Evolutionary conservation across 2,888 invertebrate species (phyloP), one percentile per base, ranked within the genome.

Genomic region (Cyclophora punctaria): DNA sequence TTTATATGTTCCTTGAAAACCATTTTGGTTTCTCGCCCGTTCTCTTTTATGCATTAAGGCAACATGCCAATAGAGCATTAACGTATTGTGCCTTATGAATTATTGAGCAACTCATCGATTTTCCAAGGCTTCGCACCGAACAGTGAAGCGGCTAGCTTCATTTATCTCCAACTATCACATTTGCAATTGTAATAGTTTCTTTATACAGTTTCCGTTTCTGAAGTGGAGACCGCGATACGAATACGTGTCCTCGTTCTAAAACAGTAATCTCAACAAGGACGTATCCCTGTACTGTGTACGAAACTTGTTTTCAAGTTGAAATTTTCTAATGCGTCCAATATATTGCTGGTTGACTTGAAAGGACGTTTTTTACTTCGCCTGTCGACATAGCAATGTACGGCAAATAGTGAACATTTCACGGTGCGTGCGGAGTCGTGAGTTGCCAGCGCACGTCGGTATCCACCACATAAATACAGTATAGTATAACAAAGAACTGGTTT

Each of bases 401-500:
- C 48, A 60, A 65, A 69, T 66, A 59, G 58, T 62, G 62, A 43
- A 51, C 58, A 56, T 59, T 57, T 64, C 61, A 37, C 37, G 37
- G 49, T 66, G 63, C 37, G 67, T 69, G 66, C 64, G 60, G 62
- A 65, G 60, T 62, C 58, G 64, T 67, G 62, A 57, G 62, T 61
- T 64, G 65, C 57, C 51, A 52, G 48, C 55, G 52, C 56, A 49
- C 51, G 56, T 51, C 55, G 52, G 37, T 5, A 37, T 37, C 37
- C 2, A 37, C 37, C 37, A 37, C 54, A 53, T 48, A 48, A 47
- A 49, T 50, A 51, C 55, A 51, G 55, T 44, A 44, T 34, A 44
- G 20, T 44, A 60, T 67, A 74, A 75, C 77, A 75, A 75, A 78
- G 73, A 77, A 78, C 78, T 73, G 77, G 76, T 79, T 74, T 76